Base-by-base conservation (phyloP, 2,113 vertebrate species). In the Crypturellus undulatus region DNA sequence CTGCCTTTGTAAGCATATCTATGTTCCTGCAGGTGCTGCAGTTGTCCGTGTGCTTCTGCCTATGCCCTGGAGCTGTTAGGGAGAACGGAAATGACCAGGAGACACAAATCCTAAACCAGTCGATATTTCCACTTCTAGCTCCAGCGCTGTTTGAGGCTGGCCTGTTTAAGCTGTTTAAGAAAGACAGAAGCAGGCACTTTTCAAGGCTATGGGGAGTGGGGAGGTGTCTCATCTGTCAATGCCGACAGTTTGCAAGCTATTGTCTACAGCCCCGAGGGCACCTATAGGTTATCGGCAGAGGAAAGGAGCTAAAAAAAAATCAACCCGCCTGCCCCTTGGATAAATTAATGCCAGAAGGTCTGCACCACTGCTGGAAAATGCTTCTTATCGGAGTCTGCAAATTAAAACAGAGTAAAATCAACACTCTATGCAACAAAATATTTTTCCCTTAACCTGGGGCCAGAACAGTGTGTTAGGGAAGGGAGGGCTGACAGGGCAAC, bases 201-300 rank as follows among this genome's bases (percentile, higher is more conserved):
- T 84, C 60, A 56, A 94, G 69, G 62, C 91, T 72, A 21, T 26
- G 40, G 42, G 52, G 36, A 93, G 49, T 16, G 42, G 43, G 65
- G 65, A 94, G 70, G 89, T 89, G 84, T 42, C 70, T 90, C 80
- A 93, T 96, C 77, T 89, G 89, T 96, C 91, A 96, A 79, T 0
- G 52, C 43, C 86, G 89, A 40, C 73, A 71, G 83, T 94, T 93
- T 76, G 69, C 73, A 94, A 36, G 58, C 83, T 78, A 92, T 93
- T 95, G 83, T 94, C 70, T 94, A 62, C 47, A 69, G 65, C 52
- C 65, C 89, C 43, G 73, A 65, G 70, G 83, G 78, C 62, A 59
- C 59, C 68, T 34, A 5, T n/a, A 72, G 67, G 86, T 89, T 95
- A 89, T 94, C 92, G 90, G 32, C 15, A 81, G 69, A 79, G 83